phyloP scores from a whole-genome alignment of 2,797 vertebrate species.

The Rachycentron canadum region DNA sequence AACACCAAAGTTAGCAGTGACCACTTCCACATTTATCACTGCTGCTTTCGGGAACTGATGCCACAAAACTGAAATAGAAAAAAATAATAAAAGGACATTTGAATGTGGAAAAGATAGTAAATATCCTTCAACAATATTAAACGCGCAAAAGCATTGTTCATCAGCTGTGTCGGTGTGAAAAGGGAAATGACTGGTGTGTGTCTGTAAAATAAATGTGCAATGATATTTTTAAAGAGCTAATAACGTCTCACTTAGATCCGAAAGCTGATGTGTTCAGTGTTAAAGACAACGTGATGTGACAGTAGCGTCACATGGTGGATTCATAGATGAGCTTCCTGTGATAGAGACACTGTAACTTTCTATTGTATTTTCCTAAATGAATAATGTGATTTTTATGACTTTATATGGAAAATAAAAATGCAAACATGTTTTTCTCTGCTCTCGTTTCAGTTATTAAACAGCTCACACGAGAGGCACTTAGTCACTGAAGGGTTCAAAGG shows the following conservation, averaged over 20 bases:
- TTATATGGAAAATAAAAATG: constrained; percentile 3
- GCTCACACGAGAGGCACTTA: background rate
- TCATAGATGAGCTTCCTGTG: background rate
- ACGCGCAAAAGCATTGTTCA: too few species aligned
- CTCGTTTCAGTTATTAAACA: background rate
- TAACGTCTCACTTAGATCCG: background rate
- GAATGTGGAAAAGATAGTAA: too few species aligned
- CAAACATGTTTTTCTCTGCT: background rate
- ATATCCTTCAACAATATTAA: too few species aligned
- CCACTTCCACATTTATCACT: too few species aligned
- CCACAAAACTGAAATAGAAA: too few species aligned
- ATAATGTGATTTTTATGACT: background rate
- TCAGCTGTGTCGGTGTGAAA: too few species aligned
- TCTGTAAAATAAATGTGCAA: constrained; percentile 21
- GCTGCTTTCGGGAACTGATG: too few species aligned
- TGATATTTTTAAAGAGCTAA: constrained; percentile 15
- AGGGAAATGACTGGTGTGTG: background rate
- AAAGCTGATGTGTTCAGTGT: constrained; percentile 17
- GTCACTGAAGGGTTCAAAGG: too few species aligned
- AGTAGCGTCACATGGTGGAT: background rate
- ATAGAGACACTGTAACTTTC: background rate
- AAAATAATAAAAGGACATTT: too few species aligned
- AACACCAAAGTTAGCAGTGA: too few species aligned
- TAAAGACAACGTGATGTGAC: background rate
- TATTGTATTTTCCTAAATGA: constrained; percentile 34